A percentile compares a stretch with the other conserved stretches of the same genome.
phyloP scores from a whole-genome alignment of 2,113 vertebrate genomes.

The Phylloscopus whistleri region DNA sequence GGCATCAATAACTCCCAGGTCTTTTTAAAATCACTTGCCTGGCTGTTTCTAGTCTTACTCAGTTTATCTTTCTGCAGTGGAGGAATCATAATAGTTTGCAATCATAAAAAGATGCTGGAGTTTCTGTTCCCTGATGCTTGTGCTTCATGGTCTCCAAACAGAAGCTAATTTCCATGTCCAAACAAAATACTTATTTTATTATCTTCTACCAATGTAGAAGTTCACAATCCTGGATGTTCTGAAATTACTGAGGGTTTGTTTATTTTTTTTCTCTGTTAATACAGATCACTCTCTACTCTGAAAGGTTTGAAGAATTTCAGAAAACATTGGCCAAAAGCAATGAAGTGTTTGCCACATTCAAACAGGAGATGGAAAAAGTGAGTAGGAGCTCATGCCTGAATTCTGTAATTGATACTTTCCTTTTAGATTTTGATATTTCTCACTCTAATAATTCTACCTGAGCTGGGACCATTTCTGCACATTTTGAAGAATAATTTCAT shows the following conservation, averaged over 20 bases:
- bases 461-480: not conserved
- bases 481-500: conserved; percentile 10
- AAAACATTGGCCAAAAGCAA: conserved; percentile 93
- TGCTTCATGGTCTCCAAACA: not conserved
- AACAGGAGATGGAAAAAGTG: conserved; percentile 96
- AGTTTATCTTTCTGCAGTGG: not conserved
- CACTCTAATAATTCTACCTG: not conserved
- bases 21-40: not conserved
- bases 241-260: not conserved
- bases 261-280: not conserved
- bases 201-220: not conserved
- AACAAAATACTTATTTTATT: not conserved
- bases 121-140: not conserved
- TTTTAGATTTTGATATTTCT: conserved; percentile 13
- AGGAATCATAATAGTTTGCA: not conserved
- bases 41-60: not conserved
- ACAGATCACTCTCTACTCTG: conserved; percentile 89
- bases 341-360: conserved; percentile 90
- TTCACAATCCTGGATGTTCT: not conserved
- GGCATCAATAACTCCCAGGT: not conserved
- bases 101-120: not conserved
- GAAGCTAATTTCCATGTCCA: not conserved
- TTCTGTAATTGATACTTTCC: not conserved
- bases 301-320: conserved; percentile 98
- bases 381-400: conserved; percentile 38